Base-by-base conservation (phyloP, 2,888 invertebrate species). In the Xylota sylvarum region DNA sequence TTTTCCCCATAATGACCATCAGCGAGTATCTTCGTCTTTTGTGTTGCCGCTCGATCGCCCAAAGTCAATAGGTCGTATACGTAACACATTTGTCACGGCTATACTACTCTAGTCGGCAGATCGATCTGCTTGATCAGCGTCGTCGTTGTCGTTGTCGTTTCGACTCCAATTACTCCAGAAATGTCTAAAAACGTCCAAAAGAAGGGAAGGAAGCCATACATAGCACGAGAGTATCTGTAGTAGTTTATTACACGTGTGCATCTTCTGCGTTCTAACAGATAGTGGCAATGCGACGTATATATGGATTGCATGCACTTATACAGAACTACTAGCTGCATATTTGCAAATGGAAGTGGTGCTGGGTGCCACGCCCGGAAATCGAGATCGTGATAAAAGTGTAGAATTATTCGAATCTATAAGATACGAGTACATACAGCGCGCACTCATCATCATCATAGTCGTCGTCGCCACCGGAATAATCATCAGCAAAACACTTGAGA, bases 21-120 rank as follows among this genome's bases (percentile, higher is more conserved):
- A 67, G 50, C 37, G 30, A 64, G 78, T 69, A 80, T 85, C 81
- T 58, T 77, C 27, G 55, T 67, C 77, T 73, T 86, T 86, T 86
- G 86, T 86, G 67, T 86, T 86, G 82, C 86, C 86, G 82, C 81
- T 86, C 86, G 77, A 82, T 86, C 86, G 86, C 67, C 81, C 82
- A 86, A 81, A 86, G 86, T 86, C 86, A 86, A 82, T 82, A 82
- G 86, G 86, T 86, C 84, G 84, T 69, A 73, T 77, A 82, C 82
- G 78, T 78, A 86, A 81, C 81, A 78, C 73, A 86, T 86, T 86
- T 86, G 86, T 86, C 86, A 77, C 65, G 77, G 81, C 65, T 67
- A 27, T 67, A 55, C 50, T 40, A 27, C 62, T 14, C 27, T 10
- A 30, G 50, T 62, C 40, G 52, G 48, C 4, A 23, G 46, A 58